Conservation (phyloP, 2,113 vertebrate species). For the Gymnarchus niloticus region DNA sequence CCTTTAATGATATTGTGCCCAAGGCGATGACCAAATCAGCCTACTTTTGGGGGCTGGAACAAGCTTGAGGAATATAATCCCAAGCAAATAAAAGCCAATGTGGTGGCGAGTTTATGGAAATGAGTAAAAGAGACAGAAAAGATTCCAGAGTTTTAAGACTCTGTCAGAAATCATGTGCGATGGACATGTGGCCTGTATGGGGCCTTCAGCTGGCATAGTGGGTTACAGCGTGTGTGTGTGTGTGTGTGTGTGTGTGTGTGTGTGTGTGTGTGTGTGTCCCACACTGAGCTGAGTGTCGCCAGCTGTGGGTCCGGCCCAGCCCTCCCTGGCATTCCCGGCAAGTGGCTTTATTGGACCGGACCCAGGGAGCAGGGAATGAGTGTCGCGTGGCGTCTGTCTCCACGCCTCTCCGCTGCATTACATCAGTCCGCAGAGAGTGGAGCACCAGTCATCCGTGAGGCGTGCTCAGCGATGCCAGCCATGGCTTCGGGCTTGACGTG, state of each 20-base stretch:
- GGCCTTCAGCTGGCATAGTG: background rate
- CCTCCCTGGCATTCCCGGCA: conserved; percentile 47
- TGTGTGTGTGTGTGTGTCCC: background rate
- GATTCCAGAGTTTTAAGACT: background rate
- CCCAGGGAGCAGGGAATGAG: conserved; percentile 65
- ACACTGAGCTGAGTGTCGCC: conserved; percentile 37
- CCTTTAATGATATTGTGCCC: background rate
- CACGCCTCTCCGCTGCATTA: conserved; percentile 50
- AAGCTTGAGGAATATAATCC: background rate
- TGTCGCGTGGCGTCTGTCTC: conserved; percentile 63
- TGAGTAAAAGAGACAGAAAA: background rate
- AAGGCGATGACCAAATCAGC: background rate
- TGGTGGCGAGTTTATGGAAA: background rate
- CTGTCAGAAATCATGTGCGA: background rate
- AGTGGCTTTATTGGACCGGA: conserved; percentile 67
- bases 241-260: background rate
- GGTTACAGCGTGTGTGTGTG: background rate
- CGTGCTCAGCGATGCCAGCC: conserved; percentile 1
- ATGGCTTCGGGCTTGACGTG: conserved; percentile 81
- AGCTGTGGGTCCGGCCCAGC: conserved; percentile 46
- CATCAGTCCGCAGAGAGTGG: conserved; percentile 41
- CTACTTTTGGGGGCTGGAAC: background rate
- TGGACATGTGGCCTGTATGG: background rate
- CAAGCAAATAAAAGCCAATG: background rate
- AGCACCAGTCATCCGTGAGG: background rate